A percentile compares a stretch with the other conserved stretches of the same genome.
Conservation (phyloP, 2,113 vertebrate species). For the Scartelaos histophorus region DNA sequence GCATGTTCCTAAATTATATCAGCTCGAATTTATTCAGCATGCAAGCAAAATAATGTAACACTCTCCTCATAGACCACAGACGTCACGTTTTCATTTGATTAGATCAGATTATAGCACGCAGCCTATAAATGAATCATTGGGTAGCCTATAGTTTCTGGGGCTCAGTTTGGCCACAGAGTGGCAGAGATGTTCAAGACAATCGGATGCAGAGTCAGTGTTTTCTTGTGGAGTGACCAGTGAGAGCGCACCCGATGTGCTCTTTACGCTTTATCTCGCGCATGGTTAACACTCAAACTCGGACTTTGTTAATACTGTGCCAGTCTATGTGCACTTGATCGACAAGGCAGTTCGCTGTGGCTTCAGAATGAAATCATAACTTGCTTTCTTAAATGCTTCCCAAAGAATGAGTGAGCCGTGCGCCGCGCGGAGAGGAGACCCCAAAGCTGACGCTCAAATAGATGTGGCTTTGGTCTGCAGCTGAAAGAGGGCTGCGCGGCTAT, state of each 20-base stretch:
- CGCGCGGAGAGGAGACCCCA: slow-evolving; percentile 69
- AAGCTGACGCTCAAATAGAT: slow-evolving; percentile 76
- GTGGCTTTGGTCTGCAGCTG: slow-evolving; percentile 72
- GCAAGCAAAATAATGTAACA: background rate
- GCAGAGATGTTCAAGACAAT: slow-evolving; percentile 79
- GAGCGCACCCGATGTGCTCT: slow-evolving; percentile 33
- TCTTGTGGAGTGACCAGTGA: slow-evolving; percentile 50
- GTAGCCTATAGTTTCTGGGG: slow-evolving; percentile 21
- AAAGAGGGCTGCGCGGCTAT: slow-evolving; percentile 66
- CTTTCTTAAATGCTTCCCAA: slow-evolving; percentile 55
- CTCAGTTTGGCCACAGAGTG: slow-evolving; percentile 77
- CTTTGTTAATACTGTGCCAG: slow-evolving; percentile 27
- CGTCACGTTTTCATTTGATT: background rate
- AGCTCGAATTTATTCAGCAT: background rate
- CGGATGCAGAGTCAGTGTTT: slow-evolving; percentile 34
- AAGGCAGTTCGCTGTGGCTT: slow-evolving; percentile 27
- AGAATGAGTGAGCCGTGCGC: slow-evolving; percentile 62
- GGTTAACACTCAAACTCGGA: slow-evolving; percentile 20
- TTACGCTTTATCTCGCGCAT: slow-evolving; percentile 41
- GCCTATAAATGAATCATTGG: background rate
- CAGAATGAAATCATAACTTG: slow-evolving; percentile 40
- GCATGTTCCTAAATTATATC: background rate
- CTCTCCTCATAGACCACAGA: background rate
- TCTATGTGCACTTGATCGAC: slow-evolving; percentile 41
- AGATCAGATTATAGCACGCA: background rate